Conservation (phyloP, 2,113 vertebrate genomes). For the Megaceryle torquata region DNA sequence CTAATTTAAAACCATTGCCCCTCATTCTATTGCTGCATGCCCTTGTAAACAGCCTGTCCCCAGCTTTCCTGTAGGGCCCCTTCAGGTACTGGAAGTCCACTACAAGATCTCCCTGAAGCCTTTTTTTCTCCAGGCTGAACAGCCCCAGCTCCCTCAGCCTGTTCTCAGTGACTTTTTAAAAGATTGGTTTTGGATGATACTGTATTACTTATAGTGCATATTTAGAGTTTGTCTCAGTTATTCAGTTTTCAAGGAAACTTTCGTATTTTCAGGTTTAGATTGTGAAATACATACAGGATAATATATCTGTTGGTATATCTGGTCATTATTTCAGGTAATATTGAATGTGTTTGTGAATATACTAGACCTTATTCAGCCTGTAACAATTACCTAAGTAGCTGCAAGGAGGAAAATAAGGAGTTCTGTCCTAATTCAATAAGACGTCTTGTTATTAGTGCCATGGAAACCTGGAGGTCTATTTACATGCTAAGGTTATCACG, state of each 20-base stretch:
- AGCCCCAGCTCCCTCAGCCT: too few species aligned
- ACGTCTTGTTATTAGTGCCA: neutral
- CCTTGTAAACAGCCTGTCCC: too few species aligned
- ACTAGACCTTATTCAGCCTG: neutral
- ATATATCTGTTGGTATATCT: neutral
- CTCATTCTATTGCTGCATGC: too few species aligned
- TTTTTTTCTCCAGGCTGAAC: too few species aligned
- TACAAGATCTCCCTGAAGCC: too few species aligned
- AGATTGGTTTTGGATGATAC: neutral
- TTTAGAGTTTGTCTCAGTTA: neutral
- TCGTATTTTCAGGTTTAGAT: neutral
- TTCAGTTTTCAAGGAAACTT: too few species aligned
- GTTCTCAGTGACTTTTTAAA: neutral
- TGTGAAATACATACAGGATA: neutral
- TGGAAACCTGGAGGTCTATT: neutral
- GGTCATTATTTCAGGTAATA: neutral
- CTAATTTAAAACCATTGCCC: too few species aligned
- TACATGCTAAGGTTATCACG: neutral
- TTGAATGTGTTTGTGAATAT: neutral
- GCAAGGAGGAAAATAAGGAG: neutral
- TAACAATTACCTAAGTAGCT: neutral
- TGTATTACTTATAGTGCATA: neutral
- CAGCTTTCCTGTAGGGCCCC: too few species aligned
- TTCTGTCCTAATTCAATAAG: neutral
- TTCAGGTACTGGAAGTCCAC: too few species aligned